These are phyloP conservation scores for Gastrophryne carolinensis DNA, from an alignment of 2,797 vertebrate species.

Conservation along the genomic window DNA sequence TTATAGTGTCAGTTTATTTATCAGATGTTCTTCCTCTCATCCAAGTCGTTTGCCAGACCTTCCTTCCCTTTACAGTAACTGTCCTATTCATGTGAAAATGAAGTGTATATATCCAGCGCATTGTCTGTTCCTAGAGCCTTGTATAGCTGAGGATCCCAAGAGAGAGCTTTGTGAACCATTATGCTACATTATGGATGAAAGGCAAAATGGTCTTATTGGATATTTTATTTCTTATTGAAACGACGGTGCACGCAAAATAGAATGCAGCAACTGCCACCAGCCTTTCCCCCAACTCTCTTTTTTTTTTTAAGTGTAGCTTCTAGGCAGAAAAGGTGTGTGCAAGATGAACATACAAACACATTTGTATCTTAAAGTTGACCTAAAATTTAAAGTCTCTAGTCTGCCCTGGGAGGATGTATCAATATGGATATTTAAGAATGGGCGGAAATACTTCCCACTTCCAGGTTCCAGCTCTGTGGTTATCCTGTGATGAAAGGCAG, in stretches of 20 bases:
- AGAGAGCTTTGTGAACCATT: slow-evolving; percentile 15
- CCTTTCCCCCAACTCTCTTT: background rate
- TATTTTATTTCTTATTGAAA: slow-evolving; percentile 26
- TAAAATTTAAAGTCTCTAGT: no score
- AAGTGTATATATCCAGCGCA: slow-evolving; percentile 4
- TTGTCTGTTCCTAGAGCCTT: slow-evolving; percentile 6
- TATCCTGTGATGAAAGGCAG: no score
- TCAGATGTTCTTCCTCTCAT: background rate
- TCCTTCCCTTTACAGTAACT: background rate
- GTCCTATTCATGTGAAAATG: slow-evolving; percentile 15
- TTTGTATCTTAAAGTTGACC: no score
- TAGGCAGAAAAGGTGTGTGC: no score
- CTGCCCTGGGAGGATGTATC: no score
- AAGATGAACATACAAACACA: no score
- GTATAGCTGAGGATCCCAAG: background rate
- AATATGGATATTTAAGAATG: no score
- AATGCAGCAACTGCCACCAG: background rate
- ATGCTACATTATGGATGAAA: slow-evolving; percentile 2
- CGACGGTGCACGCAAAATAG: background rate
- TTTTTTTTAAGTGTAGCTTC: no score
- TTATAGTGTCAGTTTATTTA: no score
- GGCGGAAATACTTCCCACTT: no score
- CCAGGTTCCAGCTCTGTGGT: no score
- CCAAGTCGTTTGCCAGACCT: background rate
- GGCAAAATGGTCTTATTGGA: slow-evolving; percentile 9